These are phyloP conservation scores for Polyommatus iphigenia DNA, from an alignment of 2,888 invertebrate genomes.

Conservation along the genomic window DNA sequence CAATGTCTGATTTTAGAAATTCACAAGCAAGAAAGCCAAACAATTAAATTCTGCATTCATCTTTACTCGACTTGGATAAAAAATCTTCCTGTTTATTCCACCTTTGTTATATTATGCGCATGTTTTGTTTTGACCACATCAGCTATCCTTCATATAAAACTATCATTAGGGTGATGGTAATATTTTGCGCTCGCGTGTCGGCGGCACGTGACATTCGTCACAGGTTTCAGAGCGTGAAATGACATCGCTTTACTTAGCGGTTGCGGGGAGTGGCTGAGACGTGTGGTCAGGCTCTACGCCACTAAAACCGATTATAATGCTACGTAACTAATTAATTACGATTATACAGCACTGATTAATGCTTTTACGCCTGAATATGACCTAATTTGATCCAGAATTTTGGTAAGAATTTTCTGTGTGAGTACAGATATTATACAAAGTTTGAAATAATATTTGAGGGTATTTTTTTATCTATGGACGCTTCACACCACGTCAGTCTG, in stretches of 20 bases:
- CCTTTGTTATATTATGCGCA: neutral
- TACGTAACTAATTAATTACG: slow-evolving; percentile 45
- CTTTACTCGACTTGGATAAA: neutral
- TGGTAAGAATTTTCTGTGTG: no score
- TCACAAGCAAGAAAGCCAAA: neutral
- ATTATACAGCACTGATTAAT: slow-evolving; percentile 36
- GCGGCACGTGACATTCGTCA: slow-evolving; percentile 60
- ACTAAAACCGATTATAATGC: slow-evolving; percentile 49
- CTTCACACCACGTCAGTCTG: no score
- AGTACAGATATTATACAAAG: no score
- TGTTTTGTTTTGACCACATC: neutral
- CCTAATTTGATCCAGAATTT: neutral
- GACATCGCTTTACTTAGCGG: slow-evolving; percentile 60
- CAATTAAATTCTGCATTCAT: neutral
- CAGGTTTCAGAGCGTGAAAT: slow-evolving; percentile 65
- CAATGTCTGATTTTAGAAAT: no score
- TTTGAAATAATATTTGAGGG: no score
- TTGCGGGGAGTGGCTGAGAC: slow-evolving; percentile 57
- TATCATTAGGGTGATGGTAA: slow-evolving; percentile 20
- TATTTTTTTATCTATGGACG: no score
- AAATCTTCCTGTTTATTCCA: neutral
- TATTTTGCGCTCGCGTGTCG: slow-evolving; percentile 34
- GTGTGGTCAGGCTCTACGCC: slow-evolving; percentile 59
- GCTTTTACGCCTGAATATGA: neutral
- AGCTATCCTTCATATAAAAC: slow-evolving; percentile 6